Base-by-base conservation (phyloP, 37 sponge, comb jelly and placozoan genomes). In the Aphrocallistes beatrix region DNA sequence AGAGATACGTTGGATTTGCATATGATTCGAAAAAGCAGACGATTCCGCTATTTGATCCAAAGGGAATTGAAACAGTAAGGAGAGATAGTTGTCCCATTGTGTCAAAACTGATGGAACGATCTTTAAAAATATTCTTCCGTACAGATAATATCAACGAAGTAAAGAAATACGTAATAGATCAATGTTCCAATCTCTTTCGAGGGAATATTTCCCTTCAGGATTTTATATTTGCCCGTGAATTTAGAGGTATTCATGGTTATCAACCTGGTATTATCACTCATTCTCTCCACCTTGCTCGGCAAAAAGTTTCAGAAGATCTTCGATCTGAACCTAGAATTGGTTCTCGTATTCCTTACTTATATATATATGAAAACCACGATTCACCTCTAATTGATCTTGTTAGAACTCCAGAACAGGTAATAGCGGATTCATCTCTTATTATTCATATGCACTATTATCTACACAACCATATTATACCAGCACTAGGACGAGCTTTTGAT, bases 1-100 rank as follows among this genome's bases (percentile, higher is more conserved):
- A 96, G 82, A 85, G 97, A 0, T 96, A 96, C 51, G 90, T 89
- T 81, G 97, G 97, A 1, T 91, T 83, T 83, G 90, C 81, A 86
- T 96, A 91, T 82, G 97, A 96, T 83, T 83, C 91, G 23, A 21
- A 38, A 21, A 93, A 96, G 38, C 94, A 96, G 69, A 36, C 21
- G 23, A 93, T 90, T 25, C 95, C 94, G 30, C 83, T 83, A 10
- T 96, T 89, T 88, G 97, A 96, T 83, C 94, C 97, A 13, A 96
- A 96, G 81, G 97, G 97, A 19, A 96, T 96, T 36, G 97, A 96
- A 86, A 96, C 97, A 75, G 97, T 96, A 19, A 85, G 97, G 38
- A 89, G 97, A 82, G 97, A 96, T 50, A 86, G 48, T 16, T 96
- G 97, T 86, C 94, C 93, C 13, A 93, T 93, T 81, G 94, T 92